A percentile compares a stretch with the other conserved stretches of the same genome.
Conservation (phyloP, 2,113 vertebrate species). For the human (Homo sapiens) region GRCh38 chr18:70624001-70624500, state of each 20-base stretch:
- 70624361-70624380: neutral
- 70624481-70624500: neutral
- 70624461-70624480: neutral
- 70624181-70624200: too few species aligned
- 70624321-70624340: neutral
- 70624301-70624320: neutral
- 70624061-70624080: neutral
- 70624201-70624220: neutral
- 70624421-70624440: neutral
- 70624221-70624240: neutral
- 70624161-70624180: neutral
- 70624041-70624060: accelerated
- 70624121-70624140: neutral
- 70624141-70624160: neutral
- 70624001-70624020: neutral
- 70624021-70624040: neutral
- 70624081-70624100: neutral
- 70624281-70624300: neutral
- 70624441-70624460: neutral
- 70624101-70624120: neutral
- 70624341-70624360: neutral
- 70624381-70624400: neutral
- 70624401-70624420: neutral
- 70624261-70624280: neutral
- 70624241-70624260: neutral